phyloP scores from a whole-genome alignment of 2,113 vertebrate genomes.

The Pelodiscus sinensis region DNA sequence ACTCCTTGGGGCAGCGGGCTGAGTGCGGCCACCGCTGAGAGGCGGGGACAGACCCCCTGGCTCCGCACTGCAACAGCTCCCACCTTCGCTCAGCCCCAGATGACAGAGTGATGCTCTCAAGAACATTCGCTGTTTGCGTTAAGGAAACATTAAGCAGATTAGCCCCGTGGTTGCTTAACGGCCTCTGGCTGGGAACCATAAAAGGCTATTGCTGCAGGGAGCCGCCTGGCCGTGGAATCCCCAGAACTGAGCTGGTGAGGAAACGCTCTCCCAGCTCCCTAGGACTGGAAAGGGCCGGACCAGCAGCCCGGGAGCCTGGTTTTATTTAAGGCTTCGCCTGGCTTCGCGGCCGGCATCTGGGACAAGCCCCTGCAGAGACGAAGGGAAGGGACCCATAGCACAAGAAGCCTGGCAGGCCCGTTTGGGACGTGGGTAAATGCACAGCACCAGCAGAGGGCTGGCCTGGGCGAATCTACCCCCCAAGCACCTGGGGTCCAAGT shows the following conservation, averaged over 20 bases:
- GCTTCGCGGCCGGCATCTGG: neutral
- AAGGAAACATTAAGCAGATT: conserved; percentile 55
- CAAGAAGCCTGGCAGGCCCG: neutral
- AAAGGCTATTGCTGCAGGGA: conserved; percentile 71
- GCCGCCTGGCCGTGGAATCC: conserved; percentile 57
- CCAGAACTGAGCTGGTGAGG: conserved; percentile 38
- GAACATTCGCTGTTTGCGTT: conserved; percentile 41
- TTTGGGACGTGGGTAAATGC: neutral
- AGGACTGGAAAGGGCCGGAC: neutral
- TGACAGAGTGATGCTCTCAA: conserved; percentile 50
- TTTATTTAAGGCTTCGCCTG: neutral
- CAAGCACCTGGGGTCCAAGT: neutral
- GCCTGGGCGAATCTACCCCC: neutral
- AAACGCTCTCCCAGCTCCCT: neutral
- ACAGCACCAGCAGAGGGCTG: neutral
- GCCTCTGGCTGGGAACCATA: conserved; percentile 67
- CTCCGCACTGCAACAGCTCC: neutral
- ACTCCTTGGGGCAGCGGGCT: neutral
- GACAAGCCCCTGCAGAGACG: neutral
- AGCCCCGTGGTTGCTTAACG: conserved; percentile 41
- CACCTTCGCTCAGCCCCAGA: neutral
- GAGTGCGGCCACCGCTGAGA: neutral
- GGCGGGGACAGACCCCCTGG: neutral
- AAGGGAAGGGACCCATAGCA: neutral
- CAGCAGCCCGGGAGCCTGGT: neutral